phyloP scores from a whole-genome alignment of 2,888 invertebrate species.

The Choreutis nemorana region DNA sequence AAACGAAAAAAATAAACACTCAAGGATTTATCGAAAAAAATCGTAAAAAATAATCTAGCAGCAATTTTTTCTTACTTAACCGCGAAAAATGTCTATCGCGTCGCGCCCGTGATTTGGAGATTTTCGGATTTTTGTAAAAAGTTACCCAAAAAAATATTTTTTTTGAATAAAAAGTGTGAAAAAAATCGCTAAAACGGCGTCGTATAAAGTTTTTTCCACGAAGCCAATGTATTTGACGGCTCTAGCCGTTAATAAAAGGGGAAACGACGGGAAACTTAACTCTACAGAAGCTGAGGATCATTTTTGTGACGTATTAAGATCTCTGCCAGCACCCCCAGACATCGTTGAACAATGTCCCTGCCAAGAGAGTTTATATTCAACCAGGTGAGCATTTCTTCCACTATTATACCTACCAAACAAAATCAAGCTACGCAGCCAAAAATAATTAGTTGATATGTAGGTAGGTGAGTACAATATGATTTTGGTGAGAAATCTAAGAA shows the following conservation, averaged over 20 bases:
- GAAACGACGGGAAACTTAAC: constrained; percentile 26
- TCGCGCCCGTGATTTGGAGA: too few relatives aligned
- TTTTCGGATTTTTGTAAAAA: background rate
- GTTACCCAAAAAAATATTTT: constrained; percentile 8
- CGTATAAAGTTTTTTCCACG: constrained; percentile 18
- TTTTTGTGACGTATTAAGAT: constrained; percentile 28
- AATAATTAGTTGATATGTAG: too few relatives aligned
- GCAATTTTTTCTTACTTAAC: too few relatives aligned
- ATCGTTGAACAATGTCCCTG: constrained; percentile 54
- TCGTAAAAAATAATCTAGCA: too few relatives aligned
- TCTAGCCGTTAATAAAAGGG: constrained; percentile 27
- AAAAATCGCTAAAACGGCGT: constrained; percentile 43
- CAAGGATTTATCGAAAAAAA: too few relatives aligned
- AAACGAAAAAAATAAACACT: too few relatives aligned
- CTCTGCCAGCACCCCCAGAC: constrained; percentile 48
- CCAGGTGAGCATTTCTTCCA: constrained; percentile 41
- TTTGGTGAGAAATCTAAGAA: too few relatives aligned
- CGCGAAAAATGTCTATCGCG: too few relatives aligned
- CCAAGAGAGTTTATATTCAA: constrained; percentile 69
- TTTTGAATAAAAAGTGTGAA: constrained; percentile 14
- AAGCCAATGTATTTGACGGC: constrained; percentile 53
- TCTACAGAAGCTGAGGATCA: constrained; percentile 55
- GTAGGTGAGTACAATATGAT: too few relatives aligned
- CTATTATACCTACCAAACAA: too few relatives aligned
- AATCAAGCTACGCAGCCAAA: constrained; percentile 15